Conservation (phyloP, 1,140 invertebrate genomes). For the Leptopilina clavipes region DNA sequence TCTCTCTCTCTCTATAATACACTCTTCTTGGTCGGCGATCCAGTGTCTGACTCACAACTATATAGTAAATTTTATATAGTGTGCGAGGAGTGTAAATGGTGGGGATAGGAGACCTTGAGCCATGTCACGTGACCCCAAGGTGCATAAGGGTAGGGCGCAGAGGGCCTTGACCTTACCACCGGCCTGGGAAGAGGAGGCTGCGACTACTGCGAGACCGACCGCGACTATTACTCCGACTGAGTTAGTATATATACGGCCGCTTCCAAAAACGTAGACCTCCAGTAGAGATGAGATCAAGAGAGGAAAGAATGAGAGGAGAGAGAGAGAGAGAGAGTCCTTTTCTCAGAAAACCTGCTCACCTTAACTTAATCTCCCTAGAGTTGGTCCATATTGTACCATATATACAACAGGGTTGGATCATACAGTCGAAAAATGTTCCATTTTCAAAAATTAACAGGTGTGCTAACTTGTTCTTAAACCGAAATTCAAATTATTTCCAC, state of each 20-base stretch:
- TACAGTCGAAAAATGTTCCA: neutral
- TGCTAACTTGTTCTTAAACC: too few relatives aligned
- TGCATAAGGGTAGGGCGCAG: slow-evolving; percentile 72
- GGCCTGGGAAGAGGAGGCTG: slow-evolving; percentile 53
- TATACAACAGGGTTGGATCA: neutral
- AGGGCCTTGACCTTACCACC: slow-evolving; percentile 74
- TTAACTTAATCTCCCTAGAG: neutral
- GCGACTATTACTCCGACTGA: slow-evolving; percentile 57
- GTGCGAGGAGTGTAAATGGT: slow-evolving; percentile 53
- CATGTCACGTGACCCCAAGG: slow-evolving; percentile 73
- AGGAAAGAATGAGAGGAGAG: neutral
- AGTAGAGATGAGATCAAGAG: slow-evolving; percentile 37
- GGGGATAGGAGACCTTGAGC: slow-evolving; percentile 75
- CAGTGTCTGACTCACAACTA: neutral
- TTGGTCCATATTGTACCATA: neutral
- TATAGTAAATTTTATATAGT: slow-evolving; percentile 23
- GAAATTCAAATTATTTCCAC: too few relatives aligned
- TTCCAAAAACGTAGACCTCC: slow-evolving; percentile 68
- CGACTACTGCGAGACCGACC: slow-evolving; percentile 52
- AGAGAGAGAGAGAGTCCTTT: neutral
- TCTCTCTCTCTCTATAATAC: neutral
- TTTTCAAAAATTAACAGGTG: too few relatives aligned
- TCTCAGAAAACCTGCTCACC: neutral
- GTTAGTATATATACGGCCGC: slow-evolving; percentile 59
- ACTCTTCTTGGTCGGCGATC: neutral